These are phyloP conservation scores for Pelodiscus sinensis DNA, from an alignment of 2,113 vertebrate genomes.

Conservation along the genomic window DNA sequence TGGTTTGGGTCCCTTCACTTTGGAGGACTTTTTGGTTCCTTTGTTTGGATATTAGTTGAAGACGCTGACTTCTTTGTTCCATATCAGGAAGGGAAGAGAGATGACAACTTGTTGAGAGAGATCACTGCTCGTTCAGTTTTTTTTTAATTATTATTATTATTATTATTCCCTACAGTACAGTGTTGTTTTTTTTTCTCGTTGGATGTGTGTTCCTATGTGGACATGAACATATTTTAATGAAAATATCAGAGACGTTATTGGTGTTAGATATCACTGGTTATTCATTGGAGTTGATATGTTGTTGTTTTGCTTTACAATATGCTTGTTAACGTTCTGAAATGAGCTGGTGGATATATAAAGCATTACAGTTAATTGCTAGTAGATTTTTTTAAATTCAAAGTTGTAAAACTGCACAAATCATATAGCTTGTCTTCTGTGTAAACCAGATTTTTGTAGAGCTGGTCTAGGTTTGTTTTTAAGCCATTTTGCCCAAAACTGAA, in stretches of 20 bases:
- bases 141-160: too few relatives aligned
- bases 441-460: background rate
- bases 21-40: background rate
- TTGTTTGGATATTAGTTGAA: background rate
- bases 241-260: background rate
- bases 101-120: background rate
- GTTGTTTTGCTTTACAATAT: background rate
- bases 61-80: background rate
- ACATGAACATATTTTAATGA: background rate
- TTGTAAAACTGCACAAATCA: background rate
- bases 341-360: background rate
- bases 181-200: background rate
- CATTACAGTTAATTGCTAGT: background rate
- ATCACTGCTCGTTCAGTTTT: background rate
- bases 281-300: background rate
- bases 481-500: background rate
- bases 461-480: background rate
- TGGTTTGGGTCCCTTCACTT: background rate
- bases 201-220: background rate
- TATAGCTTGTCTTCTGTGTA: background rate
- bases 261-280: background rate
- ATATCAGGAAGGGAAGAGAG: background rate
- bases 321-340: background rate
- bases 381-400: background rate
- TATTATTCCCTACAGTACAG: background rate